Conservation (phyloP, 2,797 vertebrate genomes). For the Vultur gryphus region DNA sequence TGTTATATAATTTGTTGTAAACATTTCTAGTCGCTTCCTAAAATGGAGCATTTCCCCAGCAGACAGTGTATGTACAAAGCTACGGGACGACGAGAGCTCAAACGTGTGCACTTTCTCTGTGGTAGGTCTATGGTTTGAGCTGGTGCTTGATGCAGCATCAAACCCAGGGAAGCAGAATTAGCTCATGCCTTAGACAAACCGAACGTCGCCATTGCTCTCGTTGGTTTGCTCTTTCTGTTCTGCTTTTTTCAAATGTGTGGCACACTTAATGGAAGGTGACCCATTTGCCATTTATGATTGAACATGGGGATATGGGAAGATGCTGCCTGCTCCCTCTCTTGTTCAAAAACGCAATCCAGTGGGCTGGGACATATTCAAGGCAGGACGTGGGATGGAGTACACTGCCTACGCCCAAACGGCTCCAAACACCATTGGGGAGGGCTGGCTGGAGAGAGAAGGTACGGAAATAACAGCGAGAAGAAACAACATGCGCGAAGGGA, state of each 20-base stretch:
- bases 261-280: not conserved
- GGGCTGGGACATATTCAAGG: not conserved
- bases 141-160: not conserved
- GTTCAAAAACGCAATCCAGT: not conserved
- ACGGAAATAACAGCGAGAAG: not conserved
- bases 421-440: not conserved
- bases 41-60: not conserved
- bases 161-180: not conserved
- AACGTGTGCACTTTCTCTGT: not conserved
- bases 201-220: accelerated
- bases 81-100: not conserved
- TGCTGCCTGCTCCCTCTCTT: accelerated
- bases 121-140: not conserved
- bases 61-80: not conserved
- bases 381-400: not conserved
- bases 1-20: not conserved
- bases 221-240: not conserved
- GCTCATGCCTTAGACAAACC: not conserved
- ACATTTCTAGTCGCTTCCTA: not conserved
- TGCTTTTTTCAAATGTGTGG: not conserved
- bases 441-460: not conserved
- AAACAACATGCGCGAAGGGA: not conserved
- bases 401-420: not conserved
- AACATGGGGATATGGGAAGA: not conserved
- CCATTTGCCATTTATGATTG: not conserved